Percentiles rank a stretch among this genome's conserved stretches.
Evolutionary conservation across 2,797 vertebrate species (phyloP).

Genomic region (Pterois miles): DNA sequence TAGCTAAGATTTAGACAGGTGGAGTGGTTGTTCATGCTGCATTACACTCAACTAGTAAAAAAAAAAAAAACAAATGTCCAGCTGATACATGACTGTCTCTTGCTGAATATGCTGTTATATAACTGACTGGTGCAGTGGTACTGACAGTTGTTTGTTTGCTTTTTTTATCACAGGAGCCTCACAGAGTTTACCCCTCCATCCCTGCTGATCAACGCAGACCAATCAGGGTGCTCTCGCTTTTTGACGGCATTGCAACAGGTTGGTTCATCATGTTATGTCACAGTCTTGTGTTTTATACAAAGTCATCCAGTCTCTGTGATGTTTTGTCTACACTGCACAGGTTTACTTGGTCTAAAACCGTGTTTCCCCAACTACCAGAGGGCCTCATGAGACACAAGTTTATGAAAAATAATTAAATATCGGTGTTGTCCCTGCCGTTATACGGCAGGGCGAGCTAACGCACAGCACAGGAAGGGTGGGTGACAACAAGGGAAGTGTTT

Average conservation of each 20-base stretch:
- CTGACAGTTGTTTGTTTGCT: neutral
- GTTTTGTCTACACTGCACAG: neutral
- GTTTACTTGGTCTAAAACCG: too few relatives aligned
- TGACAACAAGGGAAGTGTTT: too few relatives aligned
- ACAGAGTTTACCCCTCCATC: conserved; percentile 92
- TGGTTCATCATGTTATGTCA: neutral
- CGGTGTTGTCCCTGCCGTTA: too few relatives aligned
- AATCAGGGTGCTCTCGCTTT: conserved; percentile 91
- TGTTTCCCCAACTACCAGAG: too few relatives aligned
- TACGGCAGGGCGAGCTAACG: too few relatives aligned
- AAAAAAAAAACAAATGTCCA: neutral
- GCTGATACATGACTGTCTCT: neutral
- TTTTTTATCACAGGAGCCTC: conserved; percentile 85
- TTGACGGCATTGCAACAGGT: conserved; percentile 96
- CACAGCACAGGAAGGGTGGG: too few relatives aligned
- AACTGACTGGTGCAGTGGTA: neutral
- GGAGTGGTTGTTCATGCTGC: too few relatives aligned
- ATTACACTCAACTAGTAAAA: neutral
- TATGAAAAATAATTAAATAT: too few relatives aligned
- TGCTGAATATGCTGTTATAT: neutral
- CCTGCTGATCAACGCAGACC: conserved; percentile 87
- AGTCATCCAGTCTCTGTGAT: neutral
- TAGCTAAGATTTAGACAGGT: too few relatives aligned
- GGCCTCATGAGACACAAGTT: too few relatives aligned
- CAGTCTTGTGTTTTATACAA: neutral